A percentile compares a stretch with the other conserved stretches of the same genome.
These are phyloP conservation scores for Laticauda laticaudata DNA, from an alignment of 2,113 vertebrate species.

Conservation along the genomic window DNA sequence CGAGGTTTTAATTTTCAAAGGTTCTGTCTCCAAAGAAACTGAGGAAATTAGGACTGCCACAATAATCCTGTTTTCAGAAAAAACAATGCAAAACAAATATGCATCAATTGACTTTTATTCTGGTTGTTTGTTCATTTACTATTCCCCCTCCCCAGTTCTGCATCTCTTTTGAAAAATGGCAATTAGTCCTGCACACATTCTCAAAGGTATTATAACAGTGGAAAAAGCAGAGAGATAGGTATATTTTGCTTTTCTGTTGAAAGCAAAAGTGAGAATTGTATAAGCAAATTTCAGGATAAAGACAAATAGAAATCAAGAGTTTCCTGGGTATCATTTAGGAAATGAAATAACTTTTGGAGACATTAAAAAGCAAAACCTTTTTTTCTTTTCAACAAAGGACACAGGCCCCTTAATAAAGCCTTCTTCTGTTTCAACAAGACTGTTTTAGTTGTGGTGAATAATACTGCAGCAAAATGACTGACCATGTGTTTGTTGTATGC, in stretches of 20 bases:
- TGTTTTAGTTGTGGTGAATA: conserved; percentile 39
- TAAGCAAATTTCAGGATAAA: too few relatives aligned
- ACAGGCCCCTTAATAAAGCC: neutral
- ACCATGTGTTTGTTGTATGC: neutral
- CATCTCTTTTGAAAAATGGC: neutral
- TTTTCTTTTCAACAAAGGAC: conserved; percentile 28
- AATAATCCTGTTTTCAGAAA: neutral
- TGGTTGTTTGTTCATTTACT: neutral
- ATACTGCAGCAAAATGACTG: conserved; percentile 26
- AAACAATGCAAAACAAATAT: neutral
- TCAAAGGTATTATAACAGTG: neutral
- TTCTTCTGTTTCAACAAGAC: conserved; percentile 42
- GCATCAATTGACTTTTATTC: neutral
- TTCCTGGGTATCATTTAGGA: neutral
- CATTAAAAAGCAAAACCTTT: conserved; percentile 33
- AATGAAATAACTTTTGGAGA: neutral
- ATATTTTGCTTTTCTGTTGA: neutral
- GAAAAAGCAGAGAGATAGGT: neutral
- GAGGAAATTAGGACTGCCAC: neutral
- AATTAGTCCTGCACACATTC: neutral
- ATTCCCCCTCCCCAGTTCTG: neutral
- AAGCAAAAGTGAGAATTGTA: neutral
- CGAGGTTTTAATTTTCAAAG: neutral
- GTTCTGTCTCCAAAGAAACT: neutral
- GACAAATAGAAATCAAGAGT: neutral